Base-by-base conservation (phyloP, 2,888 invertebrate genomes). In the Synanthedon vespiformis region DNA sequence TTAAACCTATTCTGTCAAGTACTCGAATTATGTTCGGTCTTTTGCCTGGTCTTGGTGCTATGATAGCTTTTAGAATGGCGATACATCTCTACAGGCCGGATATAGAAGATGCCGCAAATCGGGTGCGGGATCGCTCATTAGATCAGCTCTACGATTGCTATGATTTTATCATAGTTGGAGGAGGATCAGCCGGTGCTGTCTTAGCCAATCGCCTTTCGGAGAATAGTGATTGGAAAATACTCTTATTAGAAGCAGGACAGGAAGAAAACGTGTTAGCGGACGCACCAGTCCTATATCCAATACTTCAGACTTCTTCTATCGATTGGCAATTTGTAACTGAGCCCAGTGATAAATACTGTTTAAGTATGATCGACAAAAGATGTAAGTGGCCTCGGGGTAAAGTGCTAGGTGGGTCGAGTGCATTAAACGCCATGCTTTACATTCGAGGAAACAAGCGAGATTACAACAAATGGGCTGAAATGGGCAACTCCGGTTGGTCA, bases 371-470 rank as follows among this genome's bases (percentile, higher is more conserved):
- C 44, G 88, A 90, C 47, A 85, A 81, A 6, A 79, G 85, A 52
- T 93, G 93, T 63, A 90, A 90, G 59, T 94, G 93, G 94, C 94
- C 94, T 0, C 88, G 95, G 27, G 95, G 93, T 0, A 94, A 93
- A 81, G 92, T 93, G 5, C 81, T 95, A 16, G 93, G 93, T 18
- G 97, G 97, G 0, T 92, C 92, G 12, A 95, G 95, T 65, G 93
- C 93, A 1, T 79, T 96, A 2, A 97, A 97, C 72, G 96, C 95
- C 14, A 96, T 97, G 96, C 86, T 95, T 55, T 96, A 96, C 66
- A 88, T 96, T 0, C 86, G 97, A 52, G 97, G 96, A 0, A 95
- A 97, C 69, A 90, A 89, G 51, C 88, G 82, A 2, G 97, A 97
- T 70, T 97, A 95, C 72, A 95, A 97, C 65, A 81, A 88, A n/a